Percentiles rank a stretch among this genome's conserved stretches.
Evolutionary conservation across 2,113 vertebrate species (phyloP).

Genomic region (Todiramphus chloris): DNA sequence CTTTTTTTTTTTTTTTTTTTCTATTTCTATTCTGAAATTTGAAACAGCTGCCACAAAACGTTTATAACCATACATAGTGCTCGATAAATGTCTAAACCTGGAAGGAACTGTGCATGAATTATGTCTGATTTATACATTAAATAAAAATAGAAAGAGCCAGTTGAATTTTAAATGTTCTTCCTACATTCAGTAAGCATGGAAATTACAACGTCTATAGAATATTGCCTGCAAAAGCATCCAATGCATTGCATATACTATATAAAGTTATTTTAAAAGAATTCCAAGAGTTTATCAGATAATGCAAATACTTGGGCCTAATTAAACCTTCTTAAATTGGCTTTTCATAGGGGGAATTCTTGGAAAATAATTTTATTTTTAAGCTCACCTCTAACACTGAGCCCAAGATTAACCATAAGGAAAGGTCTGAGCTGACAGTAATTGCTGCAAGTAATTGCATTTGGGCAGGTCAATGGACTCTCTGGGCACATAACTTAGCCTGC

Average conservation of each 20-base stretch:
- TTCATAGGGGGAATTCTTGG: not conserved
- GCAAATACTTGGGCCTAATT: not conserved
- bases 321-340: not conserved
- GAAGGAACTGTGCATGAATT: conserved; percentile 39
- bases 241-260: not conserved
- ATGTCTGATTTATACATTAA: conserved; percentile 59
- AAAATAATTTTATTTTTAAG: not conserved
- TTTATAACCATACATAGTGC: conserved; percentile 24
- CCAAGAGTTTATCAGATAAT: not conserved
- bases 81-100: conserved; percentile 56
- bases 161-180: conserved; percentile 35
- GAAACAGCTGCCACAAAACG: conserved; percentile 51
- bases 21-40: conserved; percentile 33
- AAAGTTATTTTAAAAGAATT: not conserved
- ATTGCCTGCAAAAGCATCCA: not conserved
- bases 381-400: not conserved
- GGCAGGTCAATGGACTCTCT: not conserved
- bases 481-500: not conserved
- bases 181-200: not conserved
- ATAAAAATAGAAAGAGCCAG: conserved; percentile 49
- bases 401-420: not conserved
- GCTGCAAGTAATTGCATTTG: not conserved
- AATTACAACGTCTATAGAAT: not conserved
- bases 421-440: not conserved
- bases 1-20: not conserved